A percentile compares a stretch with the other conserved stretches of the same genome.
Evolutionary conservation across 2,113 vertebrate genomes (phyloP).

Genomic region (Trachemys scripta): DNA sequence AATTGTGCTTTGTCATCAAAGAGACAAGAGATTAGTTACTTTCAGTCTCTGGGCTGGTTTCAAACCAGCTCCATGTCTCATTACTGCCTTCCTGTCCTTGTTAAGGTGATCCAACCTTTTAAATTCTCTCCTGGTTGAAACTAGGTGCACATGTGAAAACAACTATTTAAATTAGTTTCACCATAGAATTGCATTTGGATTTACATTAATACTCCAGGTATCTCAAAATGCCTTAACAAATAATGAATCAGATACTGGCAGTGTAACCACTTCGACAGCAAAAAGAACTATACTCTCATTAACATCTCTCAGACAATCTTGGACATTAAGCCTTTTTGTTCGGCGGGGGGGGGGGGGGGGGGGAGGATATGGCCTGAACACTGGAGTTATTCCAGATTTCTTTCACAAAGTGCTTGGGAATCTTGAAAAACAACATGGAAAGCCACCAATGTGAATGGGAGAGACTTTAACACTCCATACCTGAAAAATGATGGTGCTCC

Average conservation of each 20-base stretch:
- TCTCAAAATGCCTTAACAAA: not conserved
- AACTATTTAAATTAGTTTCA: conserved; percentile 55
- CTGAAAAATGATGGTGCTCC: not conserved
- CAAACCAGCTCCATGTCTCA: not conserved
- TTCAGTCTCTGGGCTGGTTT: not conserved
- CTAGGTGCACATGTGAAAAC: conserved; percentile 41
- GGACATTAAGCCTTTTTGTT: conserved; percentile 14
- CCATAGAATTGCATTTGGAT: not conserved
- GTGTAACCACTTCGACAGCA: conserved; percentile 39
- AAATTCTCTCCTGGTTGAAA: conserved; percentile 59
- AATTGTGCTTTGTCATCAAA: not conserved
- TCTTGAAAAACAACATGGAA: not conserved
- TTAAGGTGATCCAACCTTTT: conserved; percentile 14
- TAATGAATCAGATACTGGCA: not conserved
- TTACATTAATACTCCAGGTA: not conserved
- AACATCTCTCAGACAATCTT: conserved; percentile 58
- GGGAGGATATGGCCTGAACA: not conserved
- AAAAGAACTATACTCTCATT: conserved; percentile 54
- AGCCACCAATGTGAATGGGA: not conserved
- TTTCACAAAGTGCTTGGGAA: conserved; percentile 24
- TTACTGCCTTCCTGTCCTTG: not conserved
- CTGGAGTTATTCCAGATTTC: conserved; percentile 29
- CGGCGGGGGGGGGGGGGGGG: fast-evolving
- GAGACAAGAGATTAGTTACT: not conserved
- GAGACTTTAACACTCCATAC: not conserved